Evolutionary conservation across 2,797 vertebrate genomes (phyloP).

Genomic region (Megaceryle alcyon): DNA sequence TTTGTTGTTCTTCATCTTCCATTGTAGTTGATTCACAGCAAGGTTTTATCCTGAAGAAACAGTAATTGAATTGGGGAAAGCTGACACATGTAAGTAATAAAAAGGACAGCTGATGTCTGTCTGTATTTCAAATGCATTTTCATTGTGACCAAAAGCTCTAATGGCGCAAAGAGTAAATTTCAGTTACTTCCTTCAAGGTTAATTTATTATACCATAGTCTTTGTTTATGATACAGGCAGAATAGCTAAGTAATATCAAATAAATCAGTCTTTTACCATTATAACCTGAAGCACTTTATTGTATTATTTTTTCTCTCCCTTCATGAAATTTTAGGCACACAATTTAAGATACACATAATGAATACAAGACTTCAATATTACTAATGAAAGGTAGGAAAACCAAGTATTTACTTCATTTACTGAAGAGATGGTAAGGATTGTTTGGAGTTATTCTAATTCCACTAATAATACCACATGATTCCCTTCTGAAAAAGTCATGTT

Average conservation of each 20-base stretch:
- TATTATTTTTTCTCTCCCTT: neutral
- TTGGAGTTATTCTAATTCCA: neutral
- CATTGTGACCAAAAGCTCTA: slow-evolving; percentile 25
- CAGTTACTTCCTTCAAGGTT: slow-evolving; percentile 31
- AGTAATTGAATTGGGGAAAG: slow-evolving; percentile 62
- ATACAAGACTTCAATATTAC: neutral
- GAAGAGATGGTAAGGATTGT: neutral
- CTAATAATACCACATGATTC: neutral
- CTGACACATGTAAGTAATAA: slow-evolving; percentile 46
- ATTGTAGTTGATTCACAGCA: slow-evolving; percentile 39
- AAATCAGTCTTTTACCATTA: slow-evolving; percentile 54
- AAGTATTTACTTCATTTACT: neutral
- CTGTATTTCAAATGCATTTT: slow-evolving; percentile 45
- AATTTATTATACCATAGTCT: slow-evolving; percentile 63
- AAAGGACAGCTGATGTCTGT: slow-evolving; percentile 1
- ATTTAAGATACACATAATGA: neutral
- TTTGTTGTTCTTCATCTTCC: slow-evolving; percentile 11
- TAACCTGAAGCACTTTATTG: neutral
- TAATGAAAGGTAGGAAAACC: neutral
- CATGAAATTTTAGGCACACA: neutral
- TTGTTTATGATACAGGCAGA: slow-evolving; percentile 56
- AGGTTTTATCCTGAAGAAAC: slow-evolving; percentile 56
- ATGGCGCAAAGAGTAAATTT: slow-evolving; percentile 58
- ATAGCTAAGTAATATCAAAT: slow-evolving; percentile 56
- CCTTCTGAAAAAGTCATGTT: neutral